These are phyloP conservation scores for Drosophila subpulchrella DNA, from an alignment of 1,140 invertebrate species.

Conservation along the genomic window DNA sequence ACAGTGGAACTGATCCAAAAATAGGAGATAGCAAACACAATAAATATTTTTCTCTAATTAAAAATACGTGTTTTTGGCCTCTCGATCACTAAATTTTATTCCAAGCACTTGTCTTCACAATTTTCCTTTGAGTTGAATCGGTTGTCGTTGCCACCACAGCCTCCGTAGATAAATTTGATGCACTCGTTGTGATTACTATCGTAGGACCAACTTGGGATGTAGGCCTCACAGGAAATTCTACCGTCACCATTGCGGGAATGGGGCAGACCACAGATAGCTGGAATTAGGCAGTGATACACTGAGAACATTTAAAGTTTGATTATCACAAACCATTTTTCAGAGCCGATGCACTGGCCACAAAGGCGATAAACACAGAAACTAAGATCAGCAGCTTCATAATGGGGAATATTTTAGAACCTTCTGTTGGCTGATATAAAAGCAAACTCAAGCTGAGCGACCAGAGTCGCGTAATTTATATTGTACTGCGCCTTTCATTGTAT, in stretches of 20 bases:
- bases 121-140: slow-evolving; percentile 86
- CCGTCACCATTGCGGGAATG: slow-evolving; percentile 45
- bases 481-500: background rate
- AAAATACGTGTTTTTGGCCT: background rate
- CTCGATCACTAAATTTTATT: slow-evolving; percentile 10
- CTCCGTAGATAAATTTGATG: slow-evolving; percentile 90
- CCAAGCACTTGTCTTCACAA: slow-evolving; percentile 51
- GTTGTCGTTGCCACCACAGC: slow-evolving; percentile 95
- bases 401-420: background rate
- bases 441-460: slow-evolving; percentile 10
- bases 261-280: slow-evolving; percentile 23
- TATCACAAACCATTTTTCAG: slow-evolving; percentile 46
- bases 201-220: slow-evolving; percentile 85
- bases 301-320: background rate
- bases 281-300: background rate
- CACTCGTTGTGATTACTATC: slow-evolving; percentile 89
- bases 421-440: background rate
- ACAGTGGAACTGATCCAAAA: too few relatives aligned
- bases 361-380: slow-evolving; percentile 15
- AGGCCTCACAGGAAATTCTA: slow-evolving; percentile 34
- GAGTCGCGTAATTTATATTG: slow-evolving; percentile 9
- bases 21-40: too few relatives aligned
- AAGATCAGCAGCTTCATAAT: slow-evolving; percentile 54
- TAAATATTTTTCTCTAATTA: background rate
- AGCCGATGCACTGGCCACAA: slow-evolving; percentile 18